These are phyloP conservation scores for Rhinophrynus dorsalis DNA, from an alignment of 2,797 vertebrate species.

Conservation along the genomic window DNA sequence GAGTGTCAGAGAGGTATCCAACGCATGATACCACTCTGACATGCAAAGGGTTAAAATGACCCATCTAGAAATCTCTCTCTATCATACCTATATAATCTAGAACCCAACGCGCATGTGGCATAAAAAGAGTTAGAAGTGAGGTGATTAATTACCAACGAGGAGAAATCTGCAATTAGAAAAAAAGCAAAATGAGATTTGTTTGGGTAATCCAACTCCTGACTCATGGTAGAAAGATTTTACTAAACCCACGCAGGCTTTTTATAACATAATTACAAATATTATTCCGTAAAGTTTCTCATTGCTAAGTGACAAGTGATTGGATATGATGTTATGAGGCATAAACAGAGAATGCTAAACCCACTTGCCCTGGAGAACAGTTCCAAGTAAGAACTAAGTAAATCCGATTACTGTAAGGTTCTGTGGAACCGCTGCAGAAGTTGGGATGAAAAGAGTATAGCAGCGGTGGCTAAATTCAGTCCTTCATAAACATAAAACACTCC, in stretches of 20 bases:
- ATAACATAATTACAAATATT: slow-evolving; percentile 46
- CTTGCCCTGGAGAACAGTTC: background rate
- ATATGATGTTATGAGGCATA: slow-evolving; percentile 23
- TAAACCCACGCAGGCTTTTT: slow-evolving; percentile 42
- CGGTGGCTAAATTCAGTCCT: no score
- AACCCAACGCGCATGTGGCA: no score
- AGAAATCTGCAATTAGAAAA: slow-evolving; percentile 31
- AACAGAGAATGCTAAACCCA: slow-evolving; percentile 9
- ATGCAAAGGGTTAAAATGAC: no score
- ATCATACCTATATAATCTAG: no score
- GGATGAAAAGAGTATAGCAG: no score
- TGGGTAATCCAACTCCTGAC: slow-evolving; percentile 40
- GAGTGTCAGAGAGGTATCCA: no score
- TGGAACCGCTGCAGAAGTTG: no score
- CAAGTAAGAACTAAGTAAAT: slow-evolving; percentile 12
- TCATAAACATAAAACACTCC: no score
- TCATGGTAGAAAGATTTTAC: slow-evolving; percentile 37
- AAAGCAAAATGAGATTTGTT: slow-evolving; percentile 18
- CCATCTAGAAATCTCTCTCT: no score
- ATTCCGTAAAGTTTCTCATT: slow-evolving; percentile 27
- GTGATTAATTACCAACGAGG: slow-evolving; percentile 11
- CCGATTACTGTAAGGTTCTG: slow-evolving; percentile 10
- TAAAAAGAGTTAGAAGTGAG: background rate
- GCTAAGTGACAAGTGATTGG: slow-evolving; percentile 43
- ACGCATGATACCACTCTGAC: no score